Evolutionary conservation across 1,140 invertebrate species (phyloP).

Genomic region (Rhagoletis pomonella): DNA sequence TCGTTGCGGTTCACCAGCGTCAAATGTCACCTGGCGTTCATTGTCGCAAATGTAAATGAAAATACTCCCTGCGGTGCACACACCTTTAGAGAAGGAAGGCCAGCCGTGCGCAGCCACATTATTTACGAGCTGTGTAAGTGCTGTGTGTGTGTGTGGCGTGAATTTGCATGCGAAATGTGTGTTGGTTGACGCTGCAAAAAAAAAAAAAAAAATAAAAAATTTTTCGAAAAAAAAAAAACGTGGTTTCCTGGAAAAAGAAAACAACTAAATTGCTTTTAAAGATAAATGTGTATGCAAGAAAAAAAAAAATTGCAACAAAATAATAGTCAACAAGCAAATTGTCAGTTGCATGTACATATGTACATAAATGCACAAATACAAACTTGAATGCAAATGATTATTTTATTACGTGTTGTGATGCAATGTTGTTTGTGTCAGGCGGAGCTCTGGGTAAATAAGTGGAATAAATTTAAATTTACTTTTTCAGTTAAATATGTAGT

Average conservation of each 20-base stretch:
- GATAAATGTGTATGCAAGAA: neutral
- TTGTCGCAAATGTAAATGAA: neutral
- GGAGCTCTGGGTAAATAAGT: too few species aligned
- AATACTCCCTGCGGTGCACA: neutral
- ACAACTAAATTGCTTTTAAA: neutral
- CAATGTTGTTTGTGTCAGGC: too few species aligned
- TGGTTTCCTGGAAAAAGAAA: neutral
- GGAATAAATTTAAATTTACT: too few species aligned
- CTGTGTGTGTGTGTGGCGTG: neutral
- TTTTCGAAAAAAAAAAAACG: too few species aligned
- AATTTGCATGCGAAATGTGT: neutral
- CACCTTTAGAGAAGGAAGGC: neutral
- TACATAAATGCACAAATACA: too few species aligned
- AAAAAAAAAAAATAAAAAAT: too few species aligned
- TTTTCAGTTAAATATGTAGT: too few species aligned
- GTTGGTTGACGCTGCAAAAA: neutral
- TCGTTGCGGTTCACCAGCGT: neutral
- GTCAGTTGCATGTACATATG: neutral
- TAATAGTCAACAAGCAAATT: neutral
- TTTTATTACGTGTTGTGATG: too few species aligned
- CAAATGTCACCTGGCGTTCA: constrained; percentile 17
- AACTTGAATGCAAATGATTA: too few species aligned
- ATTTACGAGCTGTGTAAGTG: constrained; percentile 17
- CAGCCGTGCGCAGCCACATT: neutral
- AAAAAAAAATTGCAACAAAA: neutral